Conservation (phyloP, 1,140 invertebrate genomes). For the Cardiocondyla obscurior region DNA sequence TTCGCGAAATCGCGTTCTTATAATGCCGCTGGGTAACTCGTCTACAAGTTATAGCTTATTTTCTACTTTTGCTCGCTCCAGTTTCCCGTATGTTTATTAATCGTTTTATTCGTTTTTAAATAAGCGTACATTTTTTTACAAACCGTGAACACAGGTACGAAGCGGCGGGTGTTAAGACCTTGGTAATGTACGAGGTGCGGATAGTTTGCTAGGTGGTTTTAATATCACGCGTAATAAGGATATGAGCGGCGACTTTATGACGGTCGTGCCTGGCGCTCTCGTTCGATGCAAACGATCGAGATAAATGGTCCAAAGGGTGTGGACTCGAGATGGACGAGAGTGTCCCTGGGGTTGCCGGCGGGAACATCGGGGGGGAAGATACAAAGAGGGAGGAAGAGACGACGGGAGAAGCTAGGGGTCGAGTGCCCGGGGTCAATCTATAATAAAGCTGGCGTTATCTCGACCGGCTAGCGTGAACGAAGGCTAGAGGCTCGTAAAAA, state of each 20-base stretch:
- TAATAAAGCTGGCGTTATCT: constrained; percentile 83
- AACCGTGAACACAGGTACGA: background rate
- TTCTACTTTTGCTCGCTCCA: background rate
- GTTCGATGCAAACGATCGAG: constrained; percentile 81
- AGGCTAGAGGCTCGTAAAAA: constrained; percentile 81
- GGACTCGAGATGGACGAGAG: constrained; percentile 59
- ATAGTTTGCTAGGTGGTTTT: constrained; percentile 17
- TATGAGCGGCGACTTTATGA: constrained; percentile 23
- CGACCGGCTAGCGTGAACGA: constrained; percentile 78
- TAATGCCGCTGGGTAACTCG: background rate
- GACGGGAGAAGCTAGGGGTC: constrained; percentile 71
- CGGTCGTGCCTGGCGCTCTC: constrained; percentile 38
- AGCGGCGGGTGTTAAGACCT: background rate
- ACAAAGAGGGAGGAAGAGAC: constrained; percentile 57
- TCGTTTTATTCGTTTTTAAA: background rate
- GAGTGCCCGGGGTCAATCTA: constrained; percentile 82
- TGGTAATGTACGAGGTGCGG: background rate
- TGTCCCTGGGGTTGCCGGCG: constrained; percentile 58
- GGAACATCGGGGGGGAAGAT: constrained; percentile 61
- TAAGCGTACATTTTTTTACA: background rate
- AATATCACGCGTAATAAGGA: constrained; percentile 52
- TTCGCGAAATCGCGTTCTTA: background rate
- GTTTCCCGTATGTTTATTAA: background rate
- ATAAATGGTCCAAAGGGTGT: constrained; percentile 77
- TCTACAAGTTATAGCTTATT: background rate